A percentile compares a stretch with the other conserved stretches of the same genome.
Conservation (phyloP, 2,888 invertebrate genomes). For the Eristalinus aeneus region DNA sequence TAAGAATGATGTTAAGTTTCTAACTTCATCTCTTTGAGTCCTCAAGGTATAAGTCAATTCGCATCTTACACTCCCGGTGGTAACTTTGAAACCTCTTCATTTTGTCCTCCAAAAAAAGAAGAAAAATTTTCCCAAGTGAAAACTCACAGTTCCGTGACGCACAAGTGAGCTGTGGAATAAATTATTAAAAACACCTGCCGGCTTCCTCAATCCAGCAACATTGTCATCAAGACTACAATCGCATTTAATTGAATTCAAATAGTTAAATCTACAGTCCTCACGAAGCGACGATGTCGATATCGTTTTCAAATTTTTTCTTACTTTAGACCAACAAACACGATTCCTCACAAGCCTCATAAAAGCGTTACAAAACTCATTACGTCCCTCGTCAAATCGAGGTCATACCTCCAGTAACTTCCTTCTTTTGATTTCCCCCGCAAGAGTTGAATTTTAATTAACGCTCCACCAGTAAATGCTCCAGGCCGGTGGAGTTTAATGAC, state of each 20-base stretch:
- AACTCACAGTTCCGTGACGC: background rate
- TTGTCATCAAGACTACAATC: background rate
- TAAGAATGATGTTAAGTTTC: too few relatives aligned
- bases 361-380: background rate
- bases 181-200: background rate
- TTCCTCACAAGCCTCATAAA: background rate
- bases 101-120: background rate
- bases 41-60: too few relatives aligned
- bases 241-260: too few relatives aligned
- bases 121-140: background rate
- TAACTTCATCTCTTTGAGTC: too few relatives aligned
- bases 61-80: too few relatives aligned
- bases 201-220: background rate
- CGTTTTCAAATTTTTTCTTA: too few relatives aligned
- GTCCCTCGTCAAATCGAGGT: background rate
- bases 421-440: background rate
- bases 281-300: too few relatives aligned
- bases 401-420: background rate
- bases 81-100: too few relatives aligned
- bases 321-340: background rate
- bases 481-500: background rate
- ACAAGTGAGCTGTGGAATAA: background rate
- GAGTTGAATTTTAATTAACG: background rate
- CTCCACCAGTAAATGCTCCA: conserved; percentile 6
- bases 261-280: too few relatives aligned